Conservation (phyloP, 2,888 invertebrate genomes). For the Limnephilus auricula region DNA sequence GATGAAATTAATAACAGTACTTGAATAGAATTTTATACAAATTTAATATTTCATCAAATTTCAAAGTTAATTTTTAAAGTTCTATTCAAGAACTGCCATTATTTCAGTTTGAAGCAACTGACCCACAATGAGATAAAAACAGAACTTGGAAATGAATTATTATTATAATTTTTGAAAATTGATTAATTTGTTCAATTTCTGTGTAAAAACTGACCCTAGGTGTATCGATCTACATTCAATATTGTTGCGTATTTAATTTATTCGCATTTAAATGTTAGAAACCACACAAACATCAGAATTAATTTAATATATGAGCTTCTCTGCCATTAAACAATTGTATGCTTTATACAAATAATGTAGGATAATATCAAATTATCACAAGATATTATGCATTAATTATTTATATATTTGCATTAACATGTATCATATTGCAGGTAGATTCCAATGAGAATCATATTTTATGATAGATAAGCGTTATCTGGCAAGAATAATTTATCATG, state of each 20-base stretch:
- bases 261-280: not conserved
- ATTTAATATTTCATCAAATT: too few relatives aligned
- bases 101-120: too few relatives aligned
- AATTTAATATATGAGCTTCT: not conserved
- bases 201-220: too few relatives aligned
- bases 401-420: not conserved
- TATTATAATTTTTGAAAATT: too few relatives aligned
- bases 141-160: too few relatives aligned
- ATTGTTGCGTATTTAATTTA: not conserved
- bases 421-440: not conserved
- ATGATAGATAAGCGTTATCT: not conserved
- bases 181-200: too few relatives aligned
- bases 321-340: not conserved
- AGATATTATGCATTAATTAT: not conserved
- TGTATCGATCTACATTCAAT: not conserved
- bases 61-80: too few relatives aligned
- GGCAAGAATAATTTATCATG: not conserved
- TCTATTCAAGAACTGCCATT: too few relatives aligned
- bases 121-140: too few relatives aligned
- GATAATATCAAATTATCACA: not conserved
- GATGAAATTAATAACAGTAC: too few relatives aligned
- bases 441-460: not conserved
- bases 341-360: not conserved
- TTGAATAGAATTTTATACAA: too few relatives aligned
- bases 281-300: not conserved